Base-by-base conservation (phyloP, 2,888 invertebrate species). In the Sisyra nigra region DNA sequence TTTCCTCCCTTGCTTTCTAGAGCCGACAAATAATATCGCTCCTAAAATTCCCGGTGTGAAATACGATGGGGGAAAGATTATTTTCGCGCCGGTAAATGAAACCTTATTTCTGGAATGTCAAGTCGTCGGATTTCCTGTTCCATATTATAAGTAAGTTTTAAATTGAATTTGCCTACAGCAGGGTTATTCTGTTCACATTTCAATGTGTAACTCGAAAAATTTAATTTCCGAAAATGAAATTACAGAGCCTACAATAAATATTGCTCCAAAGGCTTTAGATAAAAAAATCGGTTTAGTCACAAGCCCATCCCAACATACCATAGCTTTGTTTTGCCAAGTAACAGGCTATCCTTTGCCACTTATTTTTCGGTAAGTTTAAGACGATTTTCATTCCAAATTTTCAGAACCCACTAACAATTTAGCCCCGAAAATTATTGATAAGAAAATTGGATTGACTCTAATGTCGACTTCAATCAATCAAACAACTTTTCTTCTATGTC, bases 121-220 rank as follows among this genome's bases (percentile, higher is more conserved):
- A 58, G 71, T 77, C 50, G 74, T 76, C 55, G 77, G 76, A 54
- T 80, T 68, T 59, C 80, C 81, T 48, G 72, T 72, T 48, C 80
- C 80, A 46, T 54, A 71, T 48, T 78, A 72, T 71, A 78, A 80
- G 80, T 81, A 74, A 67, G 66, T 71, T 13, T 2, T 8, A 37
- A 37, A 19, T 18, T 18, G 10, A 19, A 37, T 24, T 18, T 1
- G 18, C 4, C 19, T 37, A 17, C 11, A 37, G 19, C 17, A 15
- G 9, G 11, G n/a, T 10, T 13, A 6, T 33, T 33, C 14, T 14
- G 6, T 33, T 13, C n/a, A n/a, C 9, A 7, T 24, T 24, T 24
- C 7, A 24, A 24, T 24, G 24, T 24, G 24, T 7, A 24, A 24
- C 7, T 24, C 5, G 7, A 24, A 24, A 24, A 24, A n/a, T n/a